Evolutionary conservation across 1,140 invertebrate genomes (phyloP), one percentile per base, ranked within the genome.

Genomic region (Anastrepha obliqua): DNA sequence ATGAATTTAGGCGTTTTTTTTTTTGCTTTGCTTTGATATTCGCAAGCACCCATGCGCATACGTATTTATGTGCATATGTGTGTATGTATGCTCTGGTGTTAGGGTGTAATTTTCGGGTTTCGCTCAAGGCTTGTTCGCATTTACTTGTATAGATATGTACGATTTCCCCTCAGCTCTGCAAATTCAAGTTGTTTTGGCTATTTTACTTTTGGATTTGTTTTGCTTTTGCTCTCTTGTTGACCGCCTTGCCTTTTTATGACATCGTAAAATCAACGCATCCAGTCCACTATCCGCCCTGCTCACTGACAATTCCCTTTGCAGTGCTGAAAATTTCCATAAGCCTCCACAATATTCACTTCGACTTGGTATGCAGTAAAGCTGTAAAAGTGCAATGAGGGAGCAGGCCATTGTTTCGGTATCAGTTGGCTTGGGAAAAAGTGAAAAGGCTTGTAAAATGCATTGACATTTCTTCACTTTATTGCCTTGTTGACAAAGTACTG

Each of bases 391-490:
- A 39, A 17, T 74, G 39, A 42, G 11, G 29, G 70, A 51, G 70
- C 47, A 74, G 70, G 70, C 70, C 70, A 74, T 29, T 51, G 44
- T 74, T 70, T 44, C 3, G 70, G 44, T 74, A 74, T 74, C 70
- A 74, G 70, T 74, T 74, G 42, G 44, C 70, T 51, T 74, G 70
- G 44, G 70, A 74, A 70, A 64, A 74, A 74, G 70, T 47, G 70
- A 74, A 74, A 74, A 47, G 15, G 9, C 70, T 74, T 13, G n/a
- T 74, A 74, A 70, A 47, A 74, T 74, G 70, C 5, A n/a, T n/a
- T 6, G 60, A 15, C 17, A 64, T 13, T 64, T 13, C 60, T 64
- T 74, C n/a, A 74, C 7, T n/a, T 74, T 17, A 74, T 47, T 51
- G 42, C 17, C 70, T 74, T 17, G 29, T 5, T 13, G 70, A 47